Evolutionary conservation across 2,113 vertebrate species (phyloP).

Genomic region (Atlantisia rogersi): DNA sequence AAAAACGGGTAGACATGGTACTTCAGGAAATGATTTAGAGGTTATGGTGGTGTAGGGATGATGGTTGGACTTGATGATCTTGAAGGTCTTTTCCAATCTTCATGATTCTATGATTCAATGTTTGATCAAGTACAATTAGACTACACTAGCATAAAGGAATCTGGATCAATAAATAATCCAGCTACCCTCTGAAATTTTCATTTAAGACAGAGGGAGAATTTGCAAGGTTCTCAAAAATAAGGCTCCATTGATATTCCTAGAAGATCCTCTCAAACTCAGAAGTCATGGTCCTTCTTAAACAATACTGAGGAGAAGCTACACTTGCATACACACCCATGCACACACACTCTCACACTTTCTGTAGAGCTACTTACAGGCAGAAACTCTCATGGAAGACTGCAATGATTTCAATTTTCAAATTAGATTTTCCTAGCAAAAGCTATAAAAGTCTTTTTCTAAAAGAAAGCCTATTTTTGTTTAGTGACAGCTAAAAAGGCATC

Average conservation of each 20-base stretch:
- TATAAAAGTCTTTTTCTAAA: neutral
- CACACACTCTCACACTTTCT: neutral
- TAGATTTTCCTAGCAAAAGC: neutral
- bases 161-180: neutral
- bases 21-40: too few relatives aligned
- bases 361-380: neutral
- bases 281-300: neutral
- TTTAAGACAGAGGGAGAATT: neutral
- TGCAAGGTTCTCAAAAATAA: neutral
- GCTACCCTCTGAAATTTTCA: neutral
- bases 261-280: neutral
- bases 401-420: neutral
- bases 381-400: neutral
- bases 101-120: neutral
- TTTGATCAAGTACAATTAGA: neutral
- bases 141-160: neutral
- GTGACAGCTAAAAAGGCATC: neutral
- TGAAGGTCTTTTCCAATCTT: too few relatives aligned
- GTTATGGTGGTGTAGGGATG: too few relatives aligned
- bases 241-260: neutral
- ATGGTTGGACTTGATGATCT: too few relatives aligned
- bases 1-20: too few relatives aligned
- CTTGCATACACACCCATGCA: neutral
- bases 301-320: neutral
- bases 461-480: neutral